phyloP scores from a whole-genome alignment of 1,140 invertebrate species.

The Zaprionus vittiger region DNA sequence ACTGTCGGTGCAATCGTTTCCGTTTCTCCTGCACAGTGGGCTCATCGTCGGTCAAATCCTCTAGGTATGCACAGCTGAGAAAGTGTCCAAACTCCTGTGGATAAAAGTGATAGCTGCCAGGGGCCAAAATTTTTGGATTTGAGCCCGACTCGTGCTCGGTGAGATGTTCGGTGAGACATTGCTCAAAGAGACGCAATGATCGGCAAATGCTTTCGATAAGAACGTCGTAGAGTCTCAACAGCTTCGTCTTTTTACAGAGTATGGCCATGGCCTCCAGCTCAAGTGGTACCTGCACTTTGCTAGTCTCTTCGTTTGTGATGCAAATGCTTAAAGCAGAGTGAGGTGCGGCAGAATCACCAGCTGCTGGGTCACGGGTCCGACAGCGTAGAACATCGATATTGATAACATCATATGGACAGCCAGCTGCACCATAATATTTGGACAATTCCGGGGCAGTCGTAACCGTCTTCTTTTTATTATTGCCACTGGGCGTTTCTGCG shows the following conservation, averaged over 20 bases:
- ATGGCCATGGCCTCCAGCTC: constrained; percentile 90
- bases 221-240: constrained; percentile 88
- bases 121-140: constrained; percentile 54
- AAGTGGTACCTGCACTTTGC: constrained; percentile 86
- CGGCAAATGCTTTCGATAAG: constrained; percentile 90
- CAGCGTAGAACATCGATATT: constrained; percentile 69
- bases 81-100: constrained; percentile 89
- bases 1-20: constrained; percentile 88
- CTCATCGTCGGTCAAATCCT: constrained; percentile 86
- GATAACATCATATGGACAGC: constrained; percentile 74
- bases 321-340: constrained; percentile 63
- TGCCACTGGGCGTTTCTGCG: constrained; percentile 22
- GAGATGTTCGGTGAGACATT: constrained; percentile 85
- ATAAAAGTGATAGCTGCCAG: constrained; percentile 83
- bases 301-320: constrained; percentile 60
- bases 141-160: constrained; percentile 63
- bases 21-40: constrained; percentile 86
- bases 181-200: constrained; percentile 88
- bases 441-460: constrained; percentile 22
- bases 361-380: constrained; percentile 61
- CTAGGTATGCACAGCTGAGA: constrained; percentile 89
- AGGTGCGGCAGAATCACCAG: constrained; percentile 45
- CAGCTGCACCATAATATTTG: constrained; percentile 54
- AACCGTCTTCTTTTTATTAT: constrained; percentile 53
- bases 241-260: constrained; percentile 87